Conservation (phyloP, 2,888 invertebrate genomes). For the Chloroclystis v-ata region DNA sequence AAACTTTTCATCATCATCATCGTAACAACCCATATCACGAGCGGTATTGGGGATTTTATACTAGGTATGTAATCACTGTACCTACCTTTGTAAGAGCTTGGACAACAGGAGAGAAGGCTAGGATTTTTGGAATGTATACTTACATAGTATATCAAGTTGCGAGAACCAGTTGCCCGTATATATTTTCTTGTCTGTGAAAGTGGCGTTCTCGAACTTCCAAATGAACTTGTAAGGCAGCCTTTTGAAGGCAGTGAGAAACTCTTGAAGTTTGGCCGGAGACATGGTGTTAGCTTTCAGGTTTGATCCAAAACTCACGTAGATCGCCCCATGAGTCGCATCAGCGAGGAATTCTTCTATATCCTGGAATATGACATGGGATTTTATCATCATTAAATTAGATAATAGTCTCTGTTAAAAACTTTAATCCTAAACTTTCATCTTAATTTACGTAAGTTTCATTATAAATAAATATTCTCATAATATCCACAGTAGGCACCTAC, state of each 20-base stretch:
- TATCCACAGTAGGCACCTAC: too few species aligned
- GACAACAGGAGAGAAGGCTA: too few species aligned
- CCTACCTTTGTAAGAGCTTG: too few species aligned
- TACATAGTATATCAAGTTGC: conserved; percentile 83
- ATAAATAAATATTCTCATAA: too few species aligned
- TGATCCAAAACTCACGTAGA: conserved; percentile 87
- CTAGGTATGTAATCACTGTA: too few species aligned
- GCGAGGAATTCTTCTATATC: conserved; percentile 79
- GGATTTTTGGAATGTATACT: too few species aligned
- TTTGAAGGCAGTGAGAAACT: conserved; percentile 79
- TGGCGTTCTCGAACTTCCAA: conserved; percentile 85
- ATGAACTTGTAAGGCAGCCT: conserved; percentile 81
- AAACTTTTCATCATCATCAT: too few species aligned
- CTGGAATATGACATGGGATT: conserved; percentile 40
- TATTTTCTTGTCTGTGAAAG: conserved; percentile 78
- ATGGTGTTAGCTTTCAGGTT: conserved; percentile 81
- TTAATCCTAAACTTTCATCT: too few species aligned
- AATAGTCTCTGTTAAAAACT: not conserved
- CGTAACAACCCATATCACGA: too few species aligned
- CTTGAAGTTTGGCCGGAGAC: conserved; percentile 72
- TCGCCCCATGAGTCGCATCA: conserved; percentile 79
- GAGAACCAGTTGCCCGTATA: conserved; percentile 81
- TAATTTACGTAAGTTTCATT: too few species aligned
- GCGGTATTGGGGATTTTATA: too few species aligned
- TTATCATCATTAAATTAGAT: not conserved